phyloP scores from a whole-genome alignment of 2,888 invertebrate genomes.

The Malacosoma neustria region DNA sequence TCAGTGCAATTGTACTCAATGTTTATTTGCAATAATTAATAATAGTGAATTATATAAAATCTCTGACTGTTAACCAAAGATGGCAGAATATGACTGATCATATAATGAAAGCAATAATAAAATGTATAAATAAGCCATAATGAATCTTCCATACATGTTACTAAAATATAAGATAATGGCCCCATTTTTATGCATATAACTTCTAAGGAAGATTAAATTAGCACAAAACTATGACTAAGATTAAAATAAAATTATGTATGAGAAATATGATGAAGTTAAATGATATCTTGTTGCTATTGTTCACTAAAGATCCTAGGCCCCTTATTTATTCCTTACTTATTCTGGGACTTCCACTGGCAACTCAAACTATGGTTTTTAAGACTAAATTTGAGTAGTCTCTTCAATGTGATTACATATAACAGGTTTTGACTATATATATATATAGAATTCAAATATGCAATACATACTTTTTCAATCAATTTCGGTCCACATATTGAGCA shows the following conservation, averaged over 20 bases:
- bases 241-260: not conserved
- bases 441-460: no score
- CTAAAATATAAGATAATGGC: conserved; percentile 28
- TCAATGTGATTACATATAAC: no score
- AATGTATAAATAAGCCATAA: conserved; percentile 11
- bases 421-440: no score
- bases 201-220: conserved; percentile 10
- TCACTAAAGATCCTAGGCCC: no score
- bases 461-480: no score
- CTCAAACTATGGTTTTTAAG: no score
- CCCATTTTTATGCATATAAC: conserved; percentile 27
- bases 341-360: no score
- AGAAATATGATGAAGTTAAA: not conserved
- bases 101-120: conserved; percentile 15
- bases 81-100: conserved; percentile 23
- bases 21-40: conserved; percentile 22
- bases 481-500: no score
- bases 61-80: conserved; percentile 46
- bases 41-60: conserved; percentile 20
- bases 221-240: not conserved
- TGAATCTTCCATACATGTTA: conserved; percentile 36
- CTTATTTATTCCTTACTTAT: no score
- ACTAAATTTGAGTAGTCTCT: no score
- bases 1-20: conserved; percentile 56
- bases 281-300: not conserved